phyloP scores from a whole-genome alignment of 2,888 invertebrate species.

The Fragum sueziense region DNA sequence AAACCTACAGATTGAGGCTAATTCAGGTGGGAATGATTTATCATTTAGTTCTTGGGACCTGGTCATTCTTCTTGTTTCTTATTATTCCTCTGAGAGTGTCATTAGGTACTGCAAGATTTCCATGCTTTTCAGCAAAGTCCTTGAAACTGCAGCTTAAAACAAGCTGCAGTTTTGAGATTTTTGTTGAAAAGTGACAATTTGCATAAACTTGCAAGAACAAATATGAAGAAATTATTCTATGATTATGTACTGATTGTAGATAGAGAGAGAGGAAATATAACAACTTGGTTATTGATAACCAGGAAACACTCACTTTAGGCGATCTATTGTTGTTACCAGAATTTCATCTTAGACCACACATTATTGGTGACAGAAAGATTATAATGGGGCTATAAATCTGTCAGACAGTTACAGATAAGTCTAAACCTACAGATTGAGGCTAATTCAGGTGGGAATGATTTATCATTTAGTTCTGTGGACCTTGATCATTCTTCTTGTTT shows the following conservation, averaged over 20 bases:
- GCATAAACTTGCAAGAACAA: too few species aligned
- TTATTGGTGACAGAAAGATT: conserved; percentile 18
- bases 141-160: too few species aligned
- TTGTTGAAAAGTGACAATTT: too few species aligned
- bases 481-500: too few species aligned
- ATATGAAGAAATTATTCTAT: too few species aligned
- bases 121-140: too few species aligned
- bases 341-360: conserved; percentile 7
- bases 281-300: conserved; percentile 9
- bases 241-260: neutral
- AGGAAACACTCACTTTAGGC: neutral
- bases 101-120: too few species aligned
- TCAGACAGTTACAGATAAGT: neutral
- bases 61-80: too few species aligned
- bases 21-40: neutral
- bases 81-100: too few species aligned
- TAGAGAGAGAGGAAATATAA: conserved; percentile 6
- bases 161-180: too few species aligned
- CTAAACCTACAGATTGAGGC: neutral
- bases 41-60: too few species aligned
- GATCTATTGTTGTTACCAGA: conserved; percentile 11
- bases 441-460: neutral
- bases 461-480: too few species aligned
- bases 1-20: neutral
- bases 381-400: conserved; percentile 4